Base-by-base conservation (phyloP, 2,888 invertebrate species). In the Coenonympha glycerion region DNA sequence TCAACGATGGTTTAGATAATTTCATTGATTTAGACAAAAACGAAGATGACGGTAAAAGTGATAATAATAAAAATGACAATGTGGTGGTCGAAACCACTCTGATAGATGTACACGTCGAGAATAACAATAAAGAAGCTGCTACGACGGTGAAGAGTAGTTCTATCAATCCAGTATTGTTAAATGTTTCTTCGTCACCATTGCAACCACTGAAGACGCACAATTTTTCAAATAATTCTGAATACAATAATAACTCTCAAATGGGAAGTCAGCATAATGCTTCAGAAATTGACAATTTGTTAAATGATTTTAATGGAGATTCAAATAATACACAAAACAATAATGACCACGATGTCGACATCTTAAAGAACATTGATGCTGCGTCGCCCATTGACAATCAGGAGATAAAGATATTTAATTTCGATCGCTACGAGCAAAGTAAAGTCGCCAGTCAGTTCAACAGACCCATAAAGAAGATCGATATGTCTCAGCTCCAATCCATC, bases 371-470 rank as follows among this genome's bases (percentile, higher is more conserved):
- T 24, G 69, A 74, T 24, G 62, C 57, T 28, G 48, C 63, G 18
- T 69, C 71, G 11, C 69, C 78, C 6, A 73, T 70, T 13, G 78
- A 81, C 60, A 76, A 68, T 52, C 68, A 84, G 42, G 79, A 82
- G 31, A 78, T 88, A 15, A 86, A 88, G 73, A 83, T 88, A 69
- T 88, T 88, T 61, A 88, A 88, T 60, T 88, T 88, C 47, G 88
- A 88, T 66, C 77, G 80, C n/a, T 88, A 88, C 52, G 88, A 88
- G 66, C 86, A 86, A 63, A 83, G 69, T 49, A 86, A 85, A 66
- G 61, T 78, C 33, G 63, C 71, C 50, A 71, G 63, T 61, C 78
- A 84, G 54, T 80, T 68, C 58, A 67, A 69, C 48, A 77, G 79
- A 56, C 73, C 84, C 18, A 59, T 86, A 42, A 77, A 78, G 56